Base-by-base conservation (phyloP, 2,797 vertebrate species). In the Silurus aristotelis region DNA sequence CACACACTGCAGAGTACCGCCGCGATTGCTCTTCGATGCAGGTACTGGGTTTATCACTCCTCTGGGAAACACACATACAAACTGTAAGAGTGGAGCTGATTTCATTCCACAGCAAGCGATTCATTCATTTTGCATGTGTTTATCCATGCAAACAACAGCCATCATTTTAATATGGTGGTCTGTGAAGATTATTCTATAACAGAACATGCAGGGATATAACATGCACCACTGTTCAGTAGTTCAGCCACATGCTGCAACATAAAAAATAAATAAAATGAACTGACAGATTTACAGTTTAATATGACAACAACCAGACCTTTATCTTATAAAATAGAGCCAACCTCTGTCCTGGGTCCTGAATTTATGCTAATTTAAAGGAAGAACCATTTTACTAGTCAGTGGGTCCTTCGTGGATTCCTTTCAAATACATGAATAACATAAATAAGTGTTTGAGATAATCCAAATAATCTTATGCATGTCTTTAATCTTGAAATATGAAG, bases 21-120 rank as follows among this genome's bases (percentile, higher is more conserved):
- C 90, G 9, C 96, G 94, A 67, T 93, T 89, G 90, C 94, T 95
- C 93, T 97, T 98, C 25, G 96, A 95, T 85, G 94, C 86, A 7
- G 97, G 95, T 87, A 97, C 96, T 0, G 97, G 96, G 89, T 96
- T 97, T 91, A 99, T 99, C 89, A 99, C 91, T 20, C 98, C 98
- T 95, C 98, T 99, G 93, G 83, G 56, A 82, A 80, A 67, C 52
- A 87, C 20, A 75, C 70, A 80, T 38, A 83, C 15, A 77, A 22
- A 25, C 67, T 7, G 31, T 80, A 22, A 83, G 81, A 52, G n/a
- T 14, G 20, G 1, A 31, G 19, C 46, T 67, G 61, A 67, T 63
- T 38, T 75, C 38, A 63, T 68, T 68, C 13, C 22, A 75, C n/a
- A 67, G 17, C 19, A 67, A 83, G 76, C 12, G 17, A 52, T 25